These are phyloP conservation scores for Stichopus horrens DNA, from an alignment of 53 echinoderm and acorn worm genomes.

Conservation along the genomic window DNA sequence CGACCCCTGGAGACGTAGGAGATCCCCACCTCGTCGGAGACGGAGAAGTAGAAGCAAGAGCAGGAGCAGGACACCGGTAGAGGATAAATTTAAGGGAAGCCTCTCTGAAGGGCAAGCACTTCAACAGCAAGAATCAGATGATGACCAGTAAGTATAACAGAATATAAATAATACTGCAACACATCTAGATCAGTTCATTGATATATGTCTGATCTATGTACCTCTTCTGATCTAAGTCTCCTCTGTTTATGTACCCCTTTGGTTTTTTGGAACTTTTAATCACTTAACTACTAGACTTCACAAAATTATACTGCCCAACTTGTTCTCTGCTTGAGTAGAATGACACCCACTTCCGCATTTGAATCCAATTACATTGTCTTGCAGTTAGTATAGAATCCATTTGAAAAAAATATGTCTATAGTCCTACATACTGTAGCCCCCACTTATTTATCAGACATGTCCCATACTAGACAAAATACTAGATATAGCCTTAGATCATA, in stretches of 20 bases:
- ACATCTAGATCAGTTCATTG: neutral
- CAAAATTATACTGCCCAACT: no score
- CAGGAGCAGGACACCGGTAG: constrained; percentile 58
- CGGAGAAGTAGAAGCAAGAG: constrained; percentile 57
- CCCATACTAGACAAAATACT: no score
- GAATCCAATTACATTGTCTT: no score
- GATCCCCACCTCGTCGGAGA: constrained; percentile 48
- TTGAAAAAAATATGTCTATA: no score
- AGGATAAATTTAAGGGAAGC: constrained; percentile 96
- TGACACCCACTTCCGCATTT: no score
- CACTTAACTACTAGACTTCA: neutral
- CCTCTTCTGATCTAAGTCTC: neutral
- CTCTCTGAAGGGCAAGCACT: constrained; percentile 80
- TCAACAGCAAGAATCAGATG: constrained; percentile 67
- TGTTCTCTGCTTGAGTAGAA: no score
- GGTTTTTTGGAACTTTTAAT: neutral
- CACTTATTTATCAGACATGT: no score
- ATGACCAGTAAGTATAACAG: constrained; percentile 77
- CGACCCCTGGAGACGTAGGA: constrained; percentile 28
- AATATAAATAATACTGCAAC: neutral
- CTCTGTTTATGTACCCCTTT: no score
- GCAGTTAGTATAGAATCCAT: no score
- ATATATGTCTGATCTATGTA: neutral
- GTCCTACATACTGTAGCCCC: no score
- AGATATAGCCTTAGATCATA: no score